Base-by-base conservation (phyloP, 2,888 invertebrate species). In the Ferdinandea cuprea region DNA sequence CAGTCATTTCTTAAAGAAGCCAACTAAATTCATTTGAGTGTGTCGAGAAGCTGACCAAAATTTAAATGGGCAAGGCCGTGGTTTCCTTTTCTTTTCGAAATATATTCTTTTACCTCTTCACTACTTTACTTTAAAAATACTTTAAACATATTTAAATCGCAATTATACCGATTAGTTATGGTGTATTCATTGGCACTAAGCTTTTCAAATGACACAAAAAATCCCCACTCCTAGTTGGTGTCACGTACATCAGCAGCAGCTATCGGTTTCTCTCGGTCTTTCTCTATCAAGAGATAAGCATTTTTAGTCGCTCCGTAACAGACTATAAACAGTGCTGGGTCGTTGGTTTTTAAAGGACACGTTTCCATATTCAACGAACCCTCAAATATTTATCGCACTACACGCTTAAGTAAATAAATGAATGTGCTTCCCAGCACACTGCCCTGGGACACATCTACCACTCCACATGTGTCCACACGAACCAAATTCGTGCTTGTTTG, bases 331-430 rank as follows among this genome's bases (percentile, higher is more conserved):
- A 13, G n/a, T 13, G 40, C 40, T 15, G 40, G 40, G 13, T 40
- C 15, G 15, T 40, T 40, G 15, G 13, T 15, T 40, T 15, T 13
- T 1, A 30, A 17, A 30, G 15, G 5, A 30, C 28, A 17, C 30
- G 11, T 30, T 15, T 1, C 44, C n/a, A 4, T 44, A 19, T 11
- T 44, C 19, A 44, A 46, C 44, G 44, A 46, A 46, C 44, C 44
- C 21, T 46, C 9, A 21, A 46, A 19, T 46, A 21, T 46, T 46
- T 46, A 46, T 46, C 40, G 40, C 44, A 46, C 19, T 46, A 19
- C 44, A 46, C 21, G 19, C 44, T 21, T 46, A 21, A 46, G 44
- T 17, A 46, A 46, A 19, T 46, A 46, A 46, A 19, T 21, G 19
- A 46, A 21, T 46, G 44, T 46, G 21, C 19, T 40, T 40, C 13